Evolutionary conservation across 2,888 invertebrate species (phyloP).

Genomic region (Tanypteryx hageni): DNA sequence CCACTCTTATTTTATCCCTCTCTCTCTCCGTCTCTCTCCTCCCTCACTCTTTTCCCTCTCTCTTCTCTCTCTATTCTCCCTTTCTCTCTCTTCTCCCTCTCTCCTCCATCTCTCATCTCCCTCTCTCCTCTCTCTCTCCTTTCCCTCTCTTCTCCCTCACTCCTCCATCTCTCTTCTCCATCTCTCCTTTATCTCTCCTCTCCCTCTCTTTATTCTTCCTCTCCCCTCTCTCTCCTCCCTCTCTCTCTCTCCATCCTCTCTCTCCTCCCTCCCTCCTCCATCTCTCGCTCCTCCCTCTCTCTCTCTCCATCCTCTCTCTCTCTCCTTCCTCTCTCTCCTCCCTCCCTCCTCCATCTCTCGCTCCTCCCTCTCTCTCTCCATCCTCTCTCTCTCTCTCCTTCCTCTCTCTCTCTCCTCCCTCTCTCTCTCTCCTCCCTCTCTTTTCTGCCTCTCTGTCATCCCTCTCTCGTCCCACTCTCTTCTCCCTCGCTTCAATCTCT

Average conservation of each 20-base stretch:
- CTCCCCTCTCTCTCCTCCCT: not conserved
- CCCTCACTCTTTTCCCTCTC: not conserved
- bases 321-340: not conserved
- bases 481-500: not conserved
- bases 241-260: not conserved
- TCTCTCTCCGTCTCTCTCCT: not conserved
- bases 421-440: not conserved
- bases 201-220: not conserved
- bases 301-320: not conserved
- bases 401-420: not conserved
- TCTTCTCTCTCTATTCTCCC: not conserved
- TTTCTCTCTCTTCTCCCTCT: not conserved
- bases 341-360: not conserved
- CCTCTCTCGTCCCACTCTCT: not conserved
- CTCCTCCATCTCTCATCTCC: not conserved
- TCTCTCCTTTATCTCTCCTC: not conserved
- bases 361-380: not conserved
- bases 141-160: not conserved
- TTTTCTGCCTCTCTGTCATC: not conserved
- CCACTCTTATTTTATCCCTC: not conserved
- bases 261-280: not conserved
- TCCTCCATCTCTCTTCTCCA: not conserved
- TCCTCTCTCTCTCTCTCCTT: not conserved
- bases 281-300: not conserved
- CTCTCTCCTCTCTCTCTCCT: not conserved